Conservation (phyloP, 2,888 invertebrate genomes). For the Prionchulus punctatus region DNA sequence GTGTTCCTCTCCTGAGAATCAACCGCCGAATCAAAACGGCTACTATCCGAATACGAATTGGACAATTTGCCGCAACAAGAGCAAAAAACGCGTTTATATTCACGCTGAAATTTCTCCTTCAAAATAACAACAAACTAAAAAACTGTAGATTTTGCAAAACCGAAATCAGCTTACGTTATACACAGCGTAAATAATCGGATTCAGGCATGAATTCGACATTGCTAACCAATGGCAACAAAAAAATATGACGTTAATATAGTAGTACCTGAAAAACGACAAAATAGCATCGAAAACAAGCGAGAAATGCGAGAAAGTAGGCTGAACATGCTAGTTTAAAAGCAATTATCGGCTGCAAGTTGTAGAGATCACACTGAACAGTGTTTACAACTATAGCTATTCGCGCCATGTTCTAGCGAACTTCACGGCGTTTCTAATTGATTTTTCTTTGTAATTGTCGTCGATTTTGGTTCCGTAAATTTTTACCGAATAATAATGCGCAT, state of each 20-base stretch:
- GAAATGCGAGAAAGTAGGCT: too few relatives aligned
- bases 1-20: background rate
- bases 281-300: too few relatives aligned
- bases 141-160: background rate
- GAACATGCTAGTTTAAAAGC: too few relatives aligned
- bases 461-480: too few relatives aligned
- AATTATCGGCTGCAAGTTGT: too few relatives aligned
- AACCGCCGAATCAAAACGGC: background rate
- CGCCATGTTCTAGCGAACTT: too few relatives aligned
- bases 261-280: constrained; percentile 45
- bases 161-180: constrained; percentile 54
- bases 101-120: constrained; percentile 11
- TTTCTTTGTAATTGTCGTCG: too few relatives aligned
- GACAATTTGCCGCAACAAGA: background rate
- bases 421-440: too few relatives aligned
- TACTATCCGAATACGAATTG: background rate
- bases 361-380: too few relatives aligned
- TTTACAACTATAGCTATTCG: too few relatives aligned
- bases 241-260: constrained; percentile 66
- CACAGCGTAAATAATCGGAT: constrained; percentile 74
- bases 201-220: constrained; percentile 75
- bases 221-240: constrained; percentile 58
- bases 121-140: background rate
- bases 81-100: constrained; percentile 6
- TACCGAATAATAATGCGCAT: too few relatives aligned